A percentile compares a stretch with the other conserved stretches of the same genome.
phyloP scores from a whole-genome alignment of 2,113 vertebrate genomes.

The Seriola aureovittata region DNA sequence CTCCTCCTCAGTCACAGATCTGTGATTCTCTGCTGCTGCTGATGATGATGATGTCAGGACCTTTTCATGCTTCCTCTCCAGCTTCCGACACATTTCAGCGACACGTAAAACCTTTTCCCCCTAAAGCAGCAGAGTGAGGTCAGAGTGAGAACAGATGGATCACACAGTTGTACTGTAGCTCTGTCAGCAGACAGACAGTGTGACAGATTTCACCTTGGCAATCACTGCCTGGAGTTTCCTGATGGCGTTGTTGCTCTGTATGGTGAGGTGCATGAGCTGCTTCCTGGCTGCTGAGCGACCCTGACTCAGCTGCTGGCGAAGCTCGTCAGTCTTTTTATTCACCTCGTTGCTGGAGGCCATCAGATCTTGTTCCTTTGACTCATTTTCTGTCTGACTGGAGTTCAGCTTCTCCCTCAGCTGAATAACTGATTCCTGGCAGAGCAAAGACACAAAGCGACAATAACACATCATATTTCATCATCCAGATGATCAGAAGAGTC shows the following conservation, averaged over 20 bases:
- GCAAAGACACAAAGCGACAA: not conserved
- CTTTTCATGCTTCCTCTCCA: not conserved
- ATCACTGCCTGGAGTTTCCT: constrained; percentile 20
- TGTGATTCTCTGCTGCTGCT: not conserved
- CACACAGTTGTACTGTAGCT: not conserved
- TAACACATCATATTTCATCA: too few species aligned
- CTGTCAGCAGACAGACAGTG: not conserved
- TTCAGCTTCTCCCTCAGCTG: not conserved
- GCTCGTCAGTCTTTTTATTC: rapidly evolving
- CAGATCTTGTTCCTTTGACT: not conserved
- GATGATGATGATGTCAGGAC: not conserved
- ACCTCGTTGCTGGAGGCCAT: not conserved
- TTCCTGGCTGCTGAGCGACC: not conserved
- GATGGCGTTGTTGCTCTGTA: not conserved
- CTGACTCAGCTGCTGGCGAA: constrained; percentile 1
- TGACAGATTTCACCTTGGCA: constrained; percentile 28
- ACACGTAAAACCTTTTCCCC: constrained; percentile 30
- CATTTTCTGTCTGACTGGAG: rapidly evolving
- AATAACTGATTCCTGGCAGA: not conserved
- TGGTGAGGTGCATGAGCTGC: constrained; percentile 20
- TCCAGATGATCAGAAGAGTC: too few species aligned
- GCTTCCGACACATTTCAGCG: not conserved
- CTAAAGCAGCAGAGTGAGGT: constrained; percentile 18
- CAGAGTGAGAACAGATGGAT: too few species aligned
- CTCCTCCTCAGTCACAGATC: not conserved